Evolutionary conservation across 1,140 invertebrate species (phyloP), one percentile per base, ranked within the genome.

Genomic region (Ganaspis sp.): DNA sequence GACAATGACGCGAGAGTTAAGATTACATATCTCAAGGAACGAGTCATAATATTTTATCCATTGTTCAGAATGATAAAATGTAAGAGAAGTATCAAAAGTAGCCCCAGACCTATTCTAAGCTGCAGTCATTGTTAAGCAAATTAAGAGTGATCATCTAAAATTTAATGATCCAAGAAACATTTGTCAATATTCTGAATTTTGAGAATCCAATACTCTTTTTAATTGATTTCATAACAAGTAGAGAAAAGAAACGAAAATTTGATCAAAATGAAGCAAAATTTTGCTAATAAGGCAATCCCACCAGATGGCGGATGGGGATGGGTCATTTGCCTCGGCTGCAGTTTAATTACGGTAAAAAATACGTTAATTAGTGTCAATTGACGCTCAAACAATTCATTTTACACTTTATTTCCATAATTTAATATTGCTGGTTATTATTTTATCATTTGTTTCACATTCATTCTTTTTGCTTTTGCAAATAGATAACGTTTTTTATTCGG

Each of bases 221-320:
- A 17, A 49, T 49, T 17, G n/a, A 49, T n/a, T 49, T 49, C 17
- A 17, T 17, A 3, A n/a, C 17, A 49, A 49, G n/a, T 45, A 45
- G 5, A 45, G 3, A n/a, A 49, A 5, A n/a, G 6, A 64, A 29
- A 34, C 23, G n/a, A 34, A 12, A 64, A 34, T 4, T 6, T 6
- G 42, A 37, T 2, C 29, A 26, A 11, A 72, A 70, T 9, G 54
- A 76, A 9, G 37, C 11, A 21, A 83, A 72, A 8, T 64, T 29
- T 64, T 8, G 58, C 29, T n/a, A 79, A 15, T 23, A 81, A 84
- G 72, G 93, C 58, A 64, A 5, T 29, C 11, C 58, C 94, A 34
- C 94, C 94, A 19, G 94, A 95, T 84, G 94, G 95, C 17, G 95
- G 95, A 58, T 96, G 95, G 95, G 95, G 95, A 37, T 96, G 96